Evolutionary conservation across 2,888 invertebrate genomes (phyloP).

Genomic region (Cylindroiulus punctatus): DNA sequence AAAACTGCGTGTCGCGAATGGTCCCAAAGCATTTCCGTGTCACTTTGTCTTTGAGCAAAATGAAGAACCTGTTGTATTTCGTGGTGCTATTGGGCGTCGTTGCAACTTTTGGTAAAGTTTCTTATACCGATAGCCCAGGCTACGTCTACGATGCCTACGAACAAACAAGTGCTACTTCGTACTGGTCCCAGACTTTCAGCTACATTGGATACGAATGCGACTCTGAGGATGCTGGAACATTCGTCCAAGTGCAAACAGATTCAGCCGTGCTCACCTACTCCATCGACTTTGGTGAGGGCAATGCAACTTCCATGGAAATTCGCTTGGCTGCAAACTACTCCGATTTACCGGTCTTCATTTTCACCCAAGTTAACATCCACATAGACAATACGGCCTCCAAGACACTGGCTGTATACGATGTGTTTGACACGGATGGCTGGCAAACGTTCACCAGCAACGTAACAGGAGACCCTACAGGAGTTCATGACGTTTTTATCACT

Average conservation of each 20-base stretch:
- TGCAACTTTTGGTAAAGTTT: background rate
- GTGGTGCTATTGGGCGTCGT: background rate
- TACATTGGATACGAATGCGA: background rate
- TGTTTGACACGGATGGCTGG: background rate
- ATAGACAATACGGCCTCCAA: background rate
- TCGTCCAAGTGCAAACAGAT: background rate
- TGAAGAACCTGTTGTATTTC: background rate
- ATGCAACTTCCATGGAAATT: background rate
- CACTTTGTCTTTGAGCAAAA: background rate
- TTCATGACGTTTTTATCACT: background rate
- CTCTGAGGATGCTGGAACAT: background rate
- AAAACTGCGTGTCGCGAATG: background rate
- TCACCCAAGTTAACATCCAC: conserved; percentile 1
- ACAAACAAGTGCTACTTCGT: background rate
- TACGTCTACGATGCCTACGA: background rate
- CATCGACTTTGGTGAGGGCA: background rate
- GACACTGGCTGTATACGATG: background rate
- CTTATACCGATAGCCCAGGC: background rate
- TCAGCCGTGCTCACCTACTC: background rate
- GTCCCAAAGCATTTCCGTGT: background rate
- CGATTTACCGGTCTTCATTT: background rate
- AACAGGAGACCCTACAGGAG: background rate
- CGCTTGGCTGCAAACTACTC: background rate
- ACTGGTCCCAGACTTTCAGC: background rate
- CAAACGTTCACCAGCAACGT: background rate